Percentiles rank a stretch among this genome's conserved stretches.
Evolutionary conservation across 2,797 vertebrate genomes (phyloP).

Genomic region (Acanthis flammea): DNA sequence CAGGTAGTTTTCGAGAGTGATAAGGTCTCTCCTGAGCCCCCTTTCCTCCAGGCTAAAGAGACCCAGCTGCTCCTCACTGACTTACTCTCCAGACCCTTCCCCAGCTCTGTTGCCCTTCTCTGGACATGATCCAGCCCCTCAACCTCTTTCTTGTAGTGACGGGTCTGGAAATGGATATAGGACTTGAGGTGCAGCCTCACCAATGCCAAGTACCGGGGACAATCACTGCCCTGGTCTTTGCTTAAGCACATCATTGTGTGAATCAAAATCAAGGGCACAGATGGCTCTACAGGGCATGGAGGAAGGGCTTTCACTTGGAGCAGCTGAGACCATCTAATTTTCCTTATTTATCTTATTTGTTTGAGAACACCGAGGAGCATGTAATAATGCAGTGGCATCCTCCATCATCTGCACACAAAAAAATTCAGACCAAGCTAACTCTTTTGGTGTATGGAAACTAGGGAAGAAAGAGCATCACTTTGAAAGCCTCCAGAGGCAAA

Average conservation of each 20-base stretch:
- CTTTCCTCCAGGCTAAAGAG: not conserved
- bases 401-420: not conserved
- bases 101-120: not conserved
- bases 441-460: not conserved
- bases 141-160: not conserved
- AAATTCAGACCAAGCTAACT: not conserved
- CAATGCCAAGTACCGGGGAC: not conserved
- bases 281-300: not conserved
- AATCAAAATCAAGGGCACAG: not conserved
- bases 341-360: not conserved
- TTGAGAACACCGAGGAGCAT: not conserved
- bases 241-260: not conserved
- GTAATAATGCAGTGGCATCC: not conserved
- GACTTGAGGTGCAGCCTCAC: not conserved
- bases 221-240: not conserved
- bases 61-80: not conserved
- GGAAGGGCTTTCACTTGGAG: not conserved
- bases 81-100: not conserved
- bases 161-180: not conserved
- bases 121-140: not conserved
- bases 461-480: not conserved
- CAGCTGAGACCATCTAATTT: not conserved
- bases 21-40: not conserved
- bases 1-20: not conserved
- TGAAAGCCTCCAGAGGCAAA: constrained; percentile 27